Conservation (phyloP, 2,888 invertebrate species). For the Theretra japonica region DNA sequence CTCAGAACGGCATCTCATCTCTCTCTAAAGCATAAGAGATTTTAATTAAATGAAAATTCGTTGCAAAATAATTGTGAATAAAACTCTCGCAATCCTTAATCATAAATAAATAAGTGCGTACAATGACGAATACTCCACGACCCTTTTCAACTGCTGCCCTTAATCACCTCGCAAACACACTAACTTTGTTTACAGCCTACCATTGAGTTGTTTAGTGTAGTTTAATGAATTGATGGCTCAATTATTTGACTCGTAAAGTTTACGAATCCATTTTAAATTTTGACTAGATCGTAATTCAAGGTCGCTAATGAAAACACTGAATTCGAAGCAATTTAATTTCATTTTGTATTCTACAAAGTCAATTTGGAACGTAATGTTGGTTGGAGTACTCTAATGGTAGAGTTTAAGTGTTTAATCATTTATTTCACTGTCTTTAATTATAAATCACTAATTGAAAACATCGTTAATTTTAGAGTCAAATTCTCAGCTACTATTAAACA, state of each 20-base stretch:
- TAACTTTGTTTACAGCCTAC: background rate
- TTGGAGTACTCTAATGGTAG: background rate
- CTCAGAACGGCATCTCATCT: no score
- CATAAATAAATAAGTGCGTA: conserved; percentile 3
- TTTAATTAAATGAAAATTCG: background rate
- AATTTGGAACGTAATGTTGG: background rate
- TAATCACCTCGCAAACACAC: conserved; percentile 11
- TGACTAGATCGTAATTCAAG: background rate
- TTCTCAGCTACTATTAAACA: no score
- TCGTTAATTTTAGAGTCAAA: no score
- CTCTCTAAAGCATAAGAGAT: no score
- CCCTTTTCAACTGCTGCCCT: conserved; percentile 2
- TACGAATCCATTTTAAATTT: background rate
- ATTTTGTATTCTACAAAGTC: background rate
- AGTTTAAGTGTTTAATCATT: background rate
- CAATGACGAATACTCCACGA: conserved; percentile 3
- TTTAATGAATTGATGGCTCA: conserved; percentile 8
- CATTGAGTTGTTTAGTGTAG: conserved; percentile 1
- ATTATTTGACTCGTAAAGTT: background rate
- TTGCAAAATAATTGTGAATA: background rate
- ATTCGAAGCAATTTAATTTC: background rate
- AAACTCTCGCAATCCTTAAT: background rate
- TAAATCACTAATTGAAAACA: no score
- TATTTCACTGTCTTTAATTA: no score
- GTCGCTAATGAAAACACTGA: background rate